These are phyloP conservation scores for Gobio occitaniae DNA, from an alignment of 2,797 vertebrate genomes.

Conservation along the genomic window DNA sequence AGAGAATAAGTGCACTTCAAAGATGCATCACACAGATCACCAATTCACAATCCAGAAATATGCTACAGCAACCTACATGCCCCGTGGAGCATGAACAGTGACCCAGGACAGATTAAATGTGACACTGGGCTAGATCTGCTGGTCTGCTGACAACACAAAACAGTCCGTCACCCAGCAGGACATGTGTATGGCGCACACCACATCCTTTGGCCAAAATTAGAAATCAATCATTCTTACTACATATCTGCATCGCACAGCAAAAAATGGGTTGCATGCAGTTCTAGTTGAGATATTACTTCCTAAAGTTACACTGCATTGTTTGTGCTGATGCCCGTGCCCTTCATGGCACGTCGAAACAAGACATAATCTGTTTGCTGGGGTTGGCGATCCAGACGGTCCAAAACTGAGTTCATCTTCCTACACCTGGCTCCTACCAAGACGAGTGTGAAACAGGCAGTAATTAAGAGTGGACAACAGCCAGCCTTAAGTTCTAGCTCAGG, in stretches of 20 bases:
- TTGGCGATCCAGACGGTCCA: background rate
- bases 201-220: conserved; percentile 59
- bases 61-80: conserved; percentile 33
- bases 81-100: conserved; percentile 51
- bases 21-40: background rate
- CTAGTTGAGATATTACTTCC: conserved; percentile 13
- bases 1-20: conserved; percentile 22
- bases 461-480: conserved; percentile 56
- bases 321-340: conserved; percentile 59
- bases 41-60: conserved; percentile 34
- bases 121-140: conserved; percentile 74
- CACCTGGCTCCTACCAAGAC: conserved; percentile 52
- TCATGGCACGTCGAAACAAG: conserved; percentile 58
- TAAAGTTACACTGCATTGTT: conserved; percentile 34
- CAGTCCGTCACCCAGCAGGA: conserved; percentile 61
- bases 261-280: conserved; percentile 28
- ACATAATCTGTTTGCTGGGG: conserved; percentile 43
- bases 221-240: conserved; percentile 60
- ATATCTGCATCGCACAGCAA: conserved; percentile 32
- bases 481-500: conserved; percentile 47
- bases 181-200: conserved; percentile 19
- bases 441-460: conserved; percentile 44
- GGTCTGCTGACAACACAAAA: conserved; percentile 81
- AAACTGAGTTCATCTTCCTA: conserved; percentile 52
- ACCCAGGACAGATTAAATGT: conserved; percentile 79